Conservation (phyloP, 2,113 vertebrate species). For the Harpagus bidentatus region DNA sequence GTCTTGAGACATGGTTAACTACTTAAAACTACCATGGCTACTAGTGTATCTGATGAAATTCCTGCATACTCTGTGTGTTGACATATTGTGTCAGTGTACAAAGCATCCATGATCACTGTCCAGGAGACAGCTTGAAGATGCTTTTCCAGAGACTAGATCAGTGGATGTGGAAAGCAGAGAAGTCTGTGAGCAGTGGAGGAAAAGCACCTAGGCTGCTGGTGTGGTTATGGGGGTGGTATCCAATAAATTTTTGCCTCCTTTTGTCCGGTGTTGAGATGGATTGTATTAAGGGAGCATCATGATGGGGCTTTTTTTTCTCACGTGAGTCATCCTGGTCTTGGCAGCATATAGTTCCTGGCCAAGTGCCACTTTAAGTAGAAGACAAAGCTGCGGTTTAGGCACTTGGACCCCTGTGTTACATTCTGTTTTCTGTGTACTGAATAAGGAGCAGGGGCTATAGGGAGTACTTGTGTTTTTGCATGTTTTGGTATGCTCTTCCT, state of each 20-base stretch:
- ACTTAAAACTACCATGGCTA: neutral
- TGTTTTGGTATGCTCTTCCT: neutral
- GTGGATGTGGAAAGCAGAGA: neutral
- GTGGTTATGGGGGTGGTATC: neutral
- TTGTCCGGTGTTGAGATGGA: neutral
- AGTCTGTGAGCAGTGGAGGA: neutral
- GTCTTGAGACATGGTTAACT: neutral
- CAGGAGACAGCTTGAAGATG: neutral
- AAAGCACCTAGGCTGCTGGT: neutral
- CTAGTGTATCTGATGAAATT: neutral
- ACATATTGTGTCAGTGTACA: neutral
- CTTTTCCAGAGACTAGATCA: neutral
- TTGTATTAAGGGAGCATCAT: neutral
- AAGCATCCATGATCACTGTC: neutral
- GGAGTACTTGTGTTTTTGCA: neutral
- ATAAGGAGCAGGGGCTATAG: neutral
- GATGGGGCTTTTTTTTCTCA: neutral
- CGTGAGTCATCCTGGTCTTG: neutral
- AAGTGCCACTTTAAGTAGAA: neutral
- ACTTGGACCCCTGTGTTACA: neutral
- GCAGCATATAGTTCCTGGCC: neutral
- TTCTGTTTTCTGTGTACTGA: neutral
- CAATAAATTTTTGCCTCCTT: neutral
- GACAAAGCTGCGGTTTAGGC: neutral
- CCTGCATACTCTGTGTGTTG: neutral